Evolutionary conservation across 2,113 vertebrate species (phyloP).

Genomic region (Chauna torquata): DNA sequence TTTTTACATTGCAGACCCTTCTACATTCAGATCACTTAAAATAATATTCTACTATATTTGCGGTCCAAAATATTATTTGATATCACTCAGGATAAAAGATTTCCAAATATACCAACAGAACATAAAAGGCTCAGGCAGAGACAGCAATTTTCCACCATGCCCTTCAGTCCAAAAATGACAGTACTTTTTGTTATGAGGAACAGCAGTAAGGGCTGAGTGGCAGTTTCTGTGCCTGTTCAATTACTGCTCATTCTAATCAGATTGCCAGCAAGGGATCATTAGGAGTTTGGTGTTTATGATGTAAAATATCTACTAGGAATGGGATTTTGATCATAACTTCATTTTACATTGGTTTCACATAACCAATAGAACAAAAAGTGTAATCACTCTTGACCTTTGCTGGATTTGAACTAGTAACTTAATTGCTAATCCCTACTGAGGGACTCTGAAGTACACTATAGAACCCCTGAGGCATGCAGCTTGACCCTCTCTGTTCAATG

Average conservation of each 20-base stretch:
- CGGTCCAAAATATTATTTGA: neutral
- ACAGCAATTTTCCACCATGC: neutral
- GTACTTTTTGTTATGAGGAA: neutral
- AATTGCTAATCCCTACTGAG: slow-evolving; percentile 11
- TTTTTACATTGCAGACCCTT: neutral
- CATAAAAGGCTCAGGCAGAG: neutral
- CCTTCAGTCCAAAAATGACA: neutral
- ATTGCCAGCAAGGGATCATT: slow-evolving; percentile 32
- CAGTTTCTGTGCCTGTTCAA: neutral
- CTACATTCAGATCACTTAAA: neutral
- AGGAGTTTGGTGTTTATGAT: slow-evolving; percentile 20
- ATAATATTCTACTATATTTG: neutral
- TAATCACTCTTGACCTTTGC: slow-evolving; percentile 55
- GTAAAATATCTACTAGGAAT: slow-evolving; percentile 41
- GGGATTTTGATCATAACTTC: slow-evolving; percentile 46
- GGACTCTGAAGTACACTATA: neutral
- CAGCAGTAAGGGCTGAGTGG: neutral
- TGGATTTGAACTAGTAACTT: slow-evolving; percentile 5
- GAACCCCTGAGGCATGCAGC: neutral
- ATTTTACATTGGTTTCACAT: slow-evolving; percentile 52
- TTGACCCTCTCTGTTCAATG: neutral
- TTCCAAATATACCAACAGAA: neutral
- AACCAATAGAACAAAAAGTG: slow-evolving; percentile 13
- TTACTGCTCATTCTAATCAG: slow-evolving; percentile 30
- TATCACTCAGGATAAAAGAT: neutral